phyloP scores from a whole-genome alignment of 2,888 invertebrate species.

The Parelbella ahira region DNA sequence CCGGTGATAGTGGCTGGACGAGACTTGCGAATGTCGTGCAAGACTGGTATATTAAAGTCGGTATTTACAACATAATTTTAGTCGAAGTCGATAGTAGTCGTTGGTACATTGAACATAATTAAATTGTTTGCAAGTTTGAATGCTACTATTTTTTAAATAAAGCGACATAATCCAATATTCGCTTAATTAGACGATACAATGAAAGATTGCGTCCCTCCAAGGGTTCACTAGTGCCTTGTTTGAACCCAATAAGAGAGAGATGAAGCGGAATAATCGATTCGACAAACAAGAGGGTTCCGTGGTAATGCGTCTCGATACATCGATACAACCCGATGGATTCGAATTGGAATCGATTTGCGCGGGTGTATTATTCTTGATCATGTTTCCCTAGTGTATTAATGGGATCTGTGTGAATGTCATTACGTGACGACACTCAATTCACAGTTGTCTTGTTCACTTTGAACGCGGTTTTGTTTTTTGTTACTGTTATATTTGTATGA shows the following conservation, averaged over 20 bases:
- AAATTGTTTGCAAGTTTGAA: too few relatives aligned
- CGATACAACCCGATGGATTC: conserved; percentile 37
- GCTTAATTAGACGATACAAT: conserved; percentile 21
- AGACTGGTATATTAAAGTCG: too few relatives aligned
- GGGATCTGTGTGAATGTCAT: conserved; percentile 20
- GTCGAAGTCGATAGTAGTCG: too few relatives aligned
- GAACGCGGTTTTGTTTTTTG: not conserved
- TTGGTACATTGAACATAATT: too few relatives aligned
- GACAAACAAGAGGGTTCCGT: conserved; percentile 72
- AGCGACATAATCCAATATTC: conserved; percentile 1
- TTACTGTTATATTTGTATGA: too few relatives aligned
- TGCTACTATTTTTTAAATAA: too few relatives aligned
- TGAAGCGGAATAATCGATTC: conserved; percentile 75
- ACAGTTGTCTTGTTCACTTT: conserved; percentile 5
- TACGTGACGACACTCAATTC: conserved; percentile 13
- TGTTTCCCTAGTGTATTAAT: conserved; percentile 22
- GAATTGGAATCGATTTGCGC: conserved; percentile 32
- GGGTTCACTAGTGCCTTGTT: conserved; percentile 32
- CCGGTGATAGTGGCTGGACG: too few relatives aligned
- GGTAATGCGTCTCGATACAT: conserved; percentile 51
- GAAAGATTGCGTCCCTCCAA: conserved; percentile 21
- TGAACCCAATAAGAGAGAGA: conserved; percentile 67
- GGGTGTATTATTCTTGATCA: conserved; percentile 23
- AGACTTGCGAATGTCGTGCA: too few relatives aligned
- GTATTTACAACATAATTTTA: too few relatives aligned